A percentile compares a stretch with the other conserved stretches of the same genome.
Evolutionary conservation across 2,113 vertebrate genomes (phyloP).

Genomic region (Dasyornis broadbenti): DNA sequence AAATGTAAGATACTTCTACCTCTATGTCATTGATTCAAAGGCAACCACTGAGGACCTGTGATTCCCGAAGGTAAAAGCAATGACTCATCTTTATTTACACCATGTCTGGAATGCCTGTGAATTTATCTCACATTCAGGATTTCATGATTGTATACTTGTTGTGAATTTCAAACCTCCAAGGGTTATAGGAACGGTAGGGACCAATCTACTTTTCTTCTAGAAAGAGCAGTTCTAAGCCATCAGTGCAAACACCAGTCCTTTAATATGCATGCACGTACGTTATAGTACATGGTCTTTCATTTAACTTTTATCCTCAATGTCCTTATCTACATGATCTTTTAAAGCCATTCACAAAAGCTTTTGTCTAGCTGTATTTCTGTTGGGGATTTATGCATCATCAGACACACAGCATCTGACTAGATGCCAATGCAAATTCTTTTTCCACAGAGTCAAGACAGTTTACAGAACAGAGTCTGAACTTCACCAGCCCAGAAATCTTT

Average conservation of each 20-base stretch:
- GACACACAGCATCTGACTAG: not conserved
- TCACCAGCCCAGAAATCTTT: not conserved
- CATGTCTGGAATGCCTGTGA: not conserved
- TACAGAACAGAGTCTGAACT: not conserved
- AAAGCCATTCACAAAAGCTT: not conserved
- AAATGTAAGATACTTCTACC: not conserved
- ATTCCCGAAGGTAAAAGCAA: not conserved
- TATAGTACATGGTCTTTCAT: not conserved
- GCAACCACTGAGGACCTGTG: not conserved
- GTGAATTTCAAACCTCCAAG: not conserved
- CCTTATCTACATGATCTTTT: not conserved
- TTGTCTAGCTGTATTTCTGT: not conserved
- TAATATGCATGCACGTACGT: fast-evolving
- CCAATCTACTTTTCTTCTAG: not conserved
- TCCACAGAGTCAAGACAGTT: not conserved
- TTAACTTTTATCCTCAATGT: not conserved
- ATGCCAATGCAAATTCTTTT: not conserved
- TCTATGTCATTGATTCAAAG: not conserved
- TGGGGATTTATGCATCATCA: not conserved
- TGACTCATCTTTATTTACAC: not conserved
- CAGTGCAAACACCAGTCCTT: not conserved
- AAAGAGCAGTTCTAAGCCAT: not conserved
- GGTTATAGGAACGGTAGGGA: not conserved
- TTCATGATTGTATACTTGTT: not conserved
- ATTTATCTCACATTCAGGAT: not conserved